These are phyloP conservation scores for Hemiscyllium ocellatum DNA, from an alignment of 2,113 vertebrate species.

Conservation along the genomic window DNA sequence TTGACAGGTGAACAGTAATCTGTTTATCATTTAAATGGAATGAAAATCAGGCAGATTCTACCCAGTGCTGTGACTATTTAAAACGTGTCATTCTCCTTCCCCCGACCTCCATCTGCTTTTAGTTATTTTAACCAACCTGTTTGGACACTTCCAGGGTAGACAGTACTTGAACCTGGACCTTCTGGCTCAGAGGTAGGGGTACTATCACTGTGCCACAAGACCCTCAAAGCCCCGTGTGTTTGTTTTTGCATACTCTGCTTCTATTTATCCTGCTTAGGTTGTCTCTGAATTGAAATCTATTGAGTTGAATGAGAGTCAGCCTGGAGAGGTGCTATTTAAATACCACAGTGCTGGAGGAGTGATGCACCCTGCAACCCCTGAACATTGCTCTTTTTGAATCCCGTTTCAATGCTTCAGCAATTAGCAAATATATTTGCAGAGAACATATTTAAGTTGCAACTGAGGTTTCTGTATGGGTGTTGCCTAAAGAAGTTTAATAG, in stretches of 20 bases:
- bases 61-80: background rate
- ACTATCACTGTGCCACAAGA: too few species aligned
- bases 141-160: too few species aligned
- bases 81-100: background rate
- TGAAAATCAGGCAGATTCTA: background rate
- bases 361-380: background rate
- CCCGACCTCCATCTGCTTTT: background rate
- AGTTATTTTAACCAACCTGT: background rate
- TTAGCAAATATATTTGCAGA: background rate
- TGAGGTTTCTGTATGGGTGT: background rate
- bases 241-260: background rate
- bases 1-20: background rate
- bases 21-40: background rate
- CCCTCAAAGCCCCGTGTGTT: too few species aligned
- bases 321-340: background rate
- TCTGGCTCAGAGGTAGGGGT: too few species aligned
- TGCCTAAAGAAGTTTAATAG: background rate
- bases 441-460: background rate
- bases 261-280: background rate
- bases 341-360: background rate
- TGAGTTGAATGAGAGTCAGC: background rate
- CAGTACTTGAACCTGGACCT: too few species aligned
- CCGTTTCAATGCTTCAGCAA: background rate
- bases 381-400: background rate
- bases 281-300: background rate